Evolutionary conservation across 2,888 invertebrate genomes (phyloP).

Genomic region (Tinea pellionella): DNA sequence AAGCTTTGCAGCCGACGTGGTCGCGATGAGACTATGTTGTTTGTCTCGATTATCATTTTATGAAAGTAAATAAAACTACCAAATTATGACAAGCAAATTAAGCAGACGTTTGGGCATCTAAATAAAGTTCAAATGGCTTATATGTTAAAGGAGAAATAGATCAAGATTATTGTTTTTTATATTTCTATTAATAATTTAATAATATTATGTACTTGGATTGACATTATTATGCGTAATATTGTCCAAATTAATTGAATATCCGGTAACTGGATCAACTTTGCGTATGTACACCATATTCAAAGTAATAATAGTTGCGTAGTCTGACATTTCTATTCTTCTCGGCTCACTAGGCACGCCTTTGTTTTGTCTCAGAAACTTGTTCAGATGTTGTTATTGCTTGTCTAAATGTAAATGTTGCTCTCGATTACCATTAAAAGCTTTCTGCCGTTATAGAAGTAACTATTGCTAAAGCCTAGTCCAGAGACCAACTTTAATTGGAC

Average conservation of each 20-base stretch:
- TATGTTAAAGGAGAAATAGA: neutral
- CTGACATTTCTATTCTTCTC: slow-evolving; percentile 3
- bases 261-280: neutral
- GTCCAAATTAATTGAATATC: neutral
- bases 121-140: neutral
- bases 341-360: slow-evolving; percentile 34
- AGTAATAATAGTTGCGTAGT: neutral
- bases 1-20: too few species aligned
- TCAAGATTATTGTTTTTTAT: neutral
- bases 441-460: slow-evolving; percentile 1
- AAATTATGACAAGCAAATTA: too few species aligned
- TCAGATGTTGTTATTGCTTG: slow-evolving; percentile 36
- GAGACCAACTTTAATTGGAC: slow-evolving; percentile 11
- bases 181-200: neutral
- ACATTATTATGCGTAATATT: neutral
- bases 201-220: neutral
- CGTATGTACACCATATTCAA: neutral
- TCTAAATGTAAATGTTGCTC: slow-evolving; percentile 44
- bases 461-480: slow-evolving; percentile 9
- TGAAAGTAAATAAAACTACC: too few species aligned
- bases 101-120: slow-evolving; percentile 6
- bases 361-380: slow-evolving; percentile 43
- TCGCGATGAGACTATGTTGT: too few species aligned
- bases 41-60: too few species aligned
- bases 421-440: slow-evolving; percentile 34